These are phyloP conservation scores for Melanargia galathea DNA, from an alignment of 2,888 invertebrate genomes.

Conservation along the genomic window DNA sequence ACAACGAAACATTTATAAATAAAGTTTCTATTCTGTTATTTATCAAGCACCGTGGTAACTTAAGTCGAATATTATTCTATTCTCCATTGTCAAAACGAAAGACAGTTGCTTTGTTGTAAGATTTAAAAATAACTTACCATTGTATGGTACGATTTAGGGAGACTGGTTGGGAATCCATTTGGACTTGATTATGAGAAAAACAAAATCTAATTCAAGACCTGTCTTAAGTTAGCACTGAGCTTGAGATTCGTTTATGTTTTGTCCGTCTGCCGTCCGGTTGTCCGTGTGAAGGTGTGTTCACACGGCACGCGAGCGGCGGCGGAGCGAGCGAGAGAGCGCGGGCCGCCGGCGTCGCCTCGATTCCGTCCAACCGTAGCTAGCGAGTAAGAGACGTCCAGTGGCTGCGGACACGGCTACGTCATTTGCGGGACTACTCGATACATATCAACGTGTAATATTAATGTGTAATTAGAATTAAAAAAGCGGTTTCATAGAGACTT, in stretches of 20 bases:
- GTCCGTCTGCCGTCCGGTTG: constrained; percentile 5
- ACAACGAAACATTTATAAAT: constrained; percentile 70
- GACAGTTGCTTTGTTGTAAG: neutral
- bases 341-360: constrained; percentile 77
- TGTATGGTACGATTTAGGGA: neutral
- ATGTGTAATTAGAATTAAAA: constrained; percentile 80
- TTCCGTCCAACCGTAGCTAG: constrained; percentile 83
- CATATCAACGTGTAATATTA: constrained; percentile 87
- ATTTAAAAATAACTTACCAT: neutral
- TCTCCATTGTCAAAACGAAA: neutral
- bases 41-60: constrained; percentile 25
- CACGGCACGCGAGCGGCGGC: constrained; percentile 5
- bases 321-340: constrained; percentile 42
- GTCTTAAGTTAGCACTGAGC: constrained; percentile 27
- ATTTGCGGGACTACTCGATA: constrained; percentile 87
- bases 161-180: neutral
- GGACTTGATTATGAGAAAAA: neutral
- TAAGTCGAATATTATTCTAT: neutral
- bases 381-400: constrained; percentile 83
- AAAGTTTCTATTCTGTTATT: constrained; percentile 57
- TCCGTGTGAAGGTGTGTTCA: neutral
- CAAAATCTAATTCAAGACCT: neutral
- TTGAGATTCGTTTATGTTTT: constrained; percentile 15
- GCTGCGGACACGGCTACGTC: constrained; percentile 82
- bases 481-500: constrained; percentile 82